Evolutionary conservation across 2,113 vertebrate genomes (phyloP).

Genomic region (Struthidea cinerea): DNA sequence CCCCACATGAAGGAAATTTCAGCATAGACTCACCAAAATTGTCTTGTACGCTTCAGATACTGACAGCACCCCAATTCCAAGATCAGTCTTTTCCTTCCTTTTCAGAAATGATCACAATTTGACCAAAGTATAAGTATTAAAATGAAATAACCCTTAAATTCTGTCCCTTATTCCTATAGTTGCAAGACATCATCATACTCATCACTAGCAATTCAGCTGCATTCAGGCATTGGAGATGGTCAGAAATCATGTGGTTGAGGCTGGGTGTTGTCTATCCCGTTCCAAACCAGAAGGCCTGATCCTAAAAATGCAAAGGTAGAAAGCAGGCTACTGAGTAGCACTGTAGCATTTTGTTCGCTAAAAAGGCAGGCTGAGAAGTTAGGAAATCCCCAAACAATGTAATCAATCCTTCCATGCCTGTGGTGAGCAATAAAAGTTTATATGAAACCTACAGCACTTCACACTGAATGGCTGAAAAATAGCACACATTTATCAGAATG

Average conservation of each 20-base stretch:
- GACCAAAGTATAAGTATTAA: neutral
- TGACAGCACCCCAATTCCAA: neutral
- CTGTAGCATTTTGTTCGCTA: neutral
- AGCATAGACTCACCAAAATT: neutral
- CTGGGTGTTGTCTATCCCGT: neutral
- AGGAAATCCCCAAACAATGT: conserved; percentile 53
- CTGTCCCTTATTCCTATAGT: neutral
- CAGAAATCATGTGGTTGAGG: neutral
- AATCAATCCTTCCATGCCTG: conserved; percentile 58
- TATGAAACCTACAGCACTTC: conserved; percentile 54
- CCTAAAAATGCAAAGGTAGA: neutral
- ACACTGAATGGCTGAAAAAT: conserved; percentile 57
- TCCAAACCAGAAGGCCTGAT: neutral
- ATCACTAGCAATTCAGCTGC: neutral
- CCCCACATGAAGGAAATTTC: neutral
- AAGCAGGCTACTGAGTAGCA: neutral
- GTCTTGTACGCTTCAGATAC: neutral
- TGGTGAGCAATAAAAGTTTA: conserved; percentile 59
- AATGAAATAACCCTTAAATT: neutral
- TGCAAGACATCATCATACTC: neutral
- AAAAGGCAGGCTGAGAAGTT: conserved; percentile 32
- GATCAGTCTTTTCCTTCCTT: neutral
- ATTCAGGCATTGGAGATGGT: neutral
- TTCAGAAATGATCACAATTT: neutral
- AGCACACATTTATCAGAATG: conserved; percentile 60